phyloP scores from a whole-genome alignment of 2,797 vertebrate species.

The Pseudochaenichthys georgianus region DNA sequence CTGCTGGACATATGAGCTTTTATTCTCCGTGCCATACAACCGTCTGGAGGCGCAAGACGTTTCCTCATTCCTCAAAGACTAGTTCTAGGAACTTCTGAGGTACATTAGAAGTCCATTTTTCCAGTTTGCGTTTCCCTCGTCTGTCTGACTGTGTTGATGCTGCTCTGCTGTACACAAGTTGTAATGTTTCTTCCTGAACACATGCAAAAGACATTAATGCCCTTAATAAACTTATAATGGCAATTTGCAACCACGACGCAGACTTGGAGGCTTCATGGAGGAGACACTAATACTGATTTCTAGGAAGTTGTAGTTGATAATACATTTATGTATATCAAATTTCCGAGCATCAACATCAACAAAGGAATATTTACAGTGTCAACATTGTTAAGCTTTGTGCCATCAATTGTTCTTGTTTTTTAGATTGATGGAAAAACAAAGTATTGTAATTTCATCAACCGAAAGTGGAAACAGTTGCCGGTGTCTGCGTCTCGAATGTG shows the following conservation, averaged over 20 bases:
- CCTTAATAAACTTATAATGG: slow-evolving; percentile 14
- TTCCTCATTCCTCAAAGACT: background rate
- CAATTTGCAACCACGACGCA: background rate
- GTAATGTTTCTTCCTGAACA: slow-evolving; percentile 1
- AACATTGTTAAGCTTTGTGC: background rate
- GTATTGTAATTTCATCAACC: background rate
- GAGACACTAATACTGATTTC: background rate
- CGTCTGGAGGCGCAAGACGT: slow-evolving; percentile 25
- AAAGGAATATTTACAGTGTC: background rate
- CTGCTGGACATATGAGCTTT: slow-evolving; percentile 35
- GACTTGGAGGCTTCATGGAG: slow-evolving; percentile 4
- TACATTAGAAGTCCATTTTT: background rate
- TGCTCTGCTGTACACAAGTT: background rate
- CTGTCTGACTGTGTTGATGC: background rate
- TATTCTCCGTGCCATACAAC: slow-evolving; percentile 14
- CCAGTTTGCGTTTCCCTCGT: background rate
- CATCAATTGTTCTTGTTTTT: too few species aligned
- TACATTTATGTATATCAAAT: background rate
- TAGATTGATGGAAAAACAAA: too few species aligned
- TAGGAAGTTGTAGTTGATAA: slow-evolving; percentile 4
- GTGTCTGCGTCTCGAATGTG: too few species aligned
- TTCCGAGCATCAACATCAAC: background rate
- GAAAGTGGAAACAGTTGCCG: too few species aligned
- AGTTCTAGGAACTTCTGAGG: slow-evolving; percentile 5
- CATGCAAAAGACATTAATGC: slow-evolving; percentile 8